Conservation (phyloP, 2,113 vertebrate genomes). For the Siniperca chuatsi region DNA sequence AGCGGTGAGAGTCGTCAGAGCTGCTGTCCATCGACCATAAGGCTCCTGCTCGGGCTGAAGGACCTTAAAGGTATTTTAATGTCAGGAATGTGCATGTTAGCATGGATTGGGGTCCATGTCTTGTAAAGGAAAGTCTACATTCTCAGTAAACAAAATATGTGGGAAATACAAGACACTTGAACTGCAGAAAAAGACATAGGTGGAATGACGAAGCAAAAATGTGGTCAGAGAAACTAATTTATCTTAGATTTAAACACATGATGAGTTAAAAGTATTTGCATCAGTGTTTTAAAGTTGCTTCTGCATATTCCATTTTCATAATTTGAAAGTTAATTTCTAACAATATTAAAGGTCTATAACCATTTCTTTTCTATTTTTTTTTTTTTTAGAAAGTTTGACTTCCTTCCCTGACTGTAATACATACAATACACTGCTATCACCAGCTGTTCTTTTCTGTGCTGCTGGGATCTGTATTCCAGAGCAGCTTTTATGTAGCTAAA, state of each 20-base stretch:
- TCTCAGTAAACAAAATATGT: not conserved
- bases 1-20: slow-evolving; percentile 94
- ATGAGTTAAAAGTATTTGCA: no score
- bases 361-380: not conserved
- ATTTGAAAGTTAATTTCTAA: not conserved
- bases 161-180: not conserved
- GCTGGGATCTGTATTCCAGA: not conserved
- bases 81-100: not conserved
- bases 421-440: not conserved
- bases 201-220: no score
- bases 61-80: slow-evolving; percentile 13
- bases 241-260: no score
- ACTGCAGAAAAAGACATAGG: not conserved
- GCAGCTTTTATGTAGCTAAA: no score
- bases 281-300: not conserved
- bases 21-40: slow-evolving; percentile 91
- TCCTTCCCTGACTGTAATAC: not conserved
- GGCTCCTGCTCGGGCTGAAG: slow-evolving; percentile 79
- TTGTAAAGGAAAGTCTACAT: not conserved
- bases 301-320: not conserved
- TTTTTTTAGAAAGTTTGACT: not conserved
- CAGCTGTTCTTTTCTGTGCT: not conserved
- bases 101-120: not conserved
- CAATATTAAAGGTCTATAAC: not conserved
- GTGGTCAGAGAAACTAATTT: no score